Evolutionary conservation across 2,797 vertebrate genomes (phyloP).

Genomic region (Columba guinea): DNA sequence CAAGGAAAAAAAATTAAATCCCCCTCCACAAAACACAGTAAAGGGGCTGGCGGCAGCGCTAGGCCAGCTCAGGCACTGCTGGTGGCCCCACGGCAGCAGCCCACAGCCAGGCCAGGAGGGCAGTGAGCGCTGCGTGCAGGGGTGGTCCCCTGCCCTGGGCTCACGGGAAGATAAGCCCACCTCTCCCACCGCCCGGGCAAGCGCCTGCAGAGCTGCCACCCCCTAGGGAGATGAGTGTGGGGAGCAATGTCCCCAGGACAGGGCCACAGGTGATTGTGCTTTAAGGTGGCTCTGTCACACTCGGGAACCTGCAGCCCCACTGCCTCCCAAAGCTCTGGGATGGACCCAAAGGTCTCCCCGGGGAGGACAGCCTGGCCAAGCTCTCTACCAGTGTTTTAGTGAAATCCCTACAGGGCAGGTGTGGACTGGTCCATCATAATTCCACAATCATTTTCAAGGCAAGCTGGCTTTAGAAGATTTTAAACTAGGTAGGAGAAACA

Average conservation of each 20-base stretch:
- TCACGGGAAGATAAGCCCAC: background rate
- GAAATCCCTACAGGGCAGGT: background rate
- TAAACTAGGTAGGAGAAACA: background rate
- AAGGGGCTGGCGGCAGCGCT: background rate
- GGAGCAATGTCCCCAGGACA: background rate
- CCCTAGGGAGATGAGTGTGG: background rate
- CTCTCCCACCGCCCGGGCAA: accelerated
- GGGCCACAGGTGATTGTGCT: background rate
- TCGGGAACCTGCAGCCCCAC: background rate
- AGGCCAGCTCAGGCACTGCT: too few species aligned
- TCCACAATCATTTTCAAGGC: background rate
- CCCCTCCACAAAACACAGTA: accelerated
- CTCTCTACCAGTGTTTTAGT: background rate
- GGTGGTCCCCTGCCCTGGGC: background rate
- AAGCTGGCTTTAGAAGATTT: background rate
- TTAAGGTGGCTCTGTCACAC: accelerated
- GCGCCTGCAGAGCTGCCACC: background rate
- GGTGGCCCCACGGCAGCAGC: background rate
- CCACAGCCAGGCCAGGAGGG: background rate
- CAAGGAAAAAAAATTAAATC: background rate
- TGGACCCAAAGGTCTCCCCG: background rate
- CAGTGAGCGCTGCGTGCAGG: background rate
- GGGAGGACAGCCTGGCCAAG: background rate
- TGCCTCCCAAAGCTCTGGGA: background rate
- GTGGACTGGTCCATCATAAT: background rate